These are phyloP conservation scores for Nyleta sp. DNA, from an alignment of 2,888 invertebrate species.

Conservation along the genomic window DNA sequence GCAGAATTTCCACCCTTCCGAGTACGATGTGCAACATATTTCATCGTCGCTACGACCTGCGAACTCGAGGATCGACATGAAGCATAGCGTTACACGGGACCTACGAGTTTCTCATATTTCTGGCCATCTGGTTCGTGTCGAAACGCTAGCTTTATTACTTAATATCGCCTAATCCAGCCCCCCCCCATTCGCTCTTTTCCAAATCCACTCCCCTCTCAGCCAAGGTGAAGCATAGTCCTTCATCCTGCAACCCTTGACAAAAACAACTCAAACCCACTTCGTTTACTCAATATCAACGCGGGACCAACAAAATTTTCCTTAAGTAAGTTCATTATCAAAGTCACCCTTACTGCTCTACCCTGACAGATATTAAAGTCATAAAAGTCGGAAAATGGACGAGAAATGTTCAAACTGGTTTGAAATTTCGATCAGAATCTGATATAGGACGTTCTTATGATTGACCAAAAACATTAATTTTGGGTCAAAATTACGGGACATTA, in stretches of 20 bases:
- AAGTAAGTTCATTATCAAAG: not conserved
- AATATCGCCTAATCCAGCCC: constrained; percentile 71
- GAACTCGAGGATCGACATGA: constrained; percentile 50
- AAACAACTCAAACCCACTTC: constrained; percentile 1
- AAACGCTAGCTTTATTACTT: constrained; percentile 70
- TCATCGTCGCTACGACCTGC: constrained; percentile 53
- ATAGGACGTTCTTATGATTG: no score
- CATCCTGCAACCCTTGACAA: not conserved
- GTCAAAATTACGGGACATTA: no score
- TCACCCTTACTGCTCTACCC: not conserved
- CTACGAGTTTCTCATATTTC: constrained; percentile 73
- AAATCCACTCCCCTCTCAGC: constrained; percentile 1
- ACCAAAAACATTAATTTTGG: no score
- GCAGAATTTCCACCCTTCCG: constrained; percentile 56
- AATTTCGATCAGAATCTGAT: no score
- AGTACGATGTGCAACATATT: constrained; percentile 52
- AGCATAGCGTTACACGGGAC: constrained; percentile 62
- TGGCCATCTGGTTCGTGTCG: constrained; percentile 71
- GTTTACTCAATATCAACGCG: not conserved
- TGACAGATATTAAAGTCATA: not conserved
- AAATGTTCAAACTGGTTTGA: no score
- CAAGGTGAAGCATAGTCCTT: constrained; percentile 4
- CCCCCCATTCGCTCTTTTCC: constrained; percentile 30
- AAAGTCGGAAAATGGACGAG: no score
- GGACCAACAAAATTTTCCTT: constrained; percentile 1